phyloP scores from a whole-genome alignment of 2,888 invertebrate genomes.

The Chymomyza amoena region DNA sequence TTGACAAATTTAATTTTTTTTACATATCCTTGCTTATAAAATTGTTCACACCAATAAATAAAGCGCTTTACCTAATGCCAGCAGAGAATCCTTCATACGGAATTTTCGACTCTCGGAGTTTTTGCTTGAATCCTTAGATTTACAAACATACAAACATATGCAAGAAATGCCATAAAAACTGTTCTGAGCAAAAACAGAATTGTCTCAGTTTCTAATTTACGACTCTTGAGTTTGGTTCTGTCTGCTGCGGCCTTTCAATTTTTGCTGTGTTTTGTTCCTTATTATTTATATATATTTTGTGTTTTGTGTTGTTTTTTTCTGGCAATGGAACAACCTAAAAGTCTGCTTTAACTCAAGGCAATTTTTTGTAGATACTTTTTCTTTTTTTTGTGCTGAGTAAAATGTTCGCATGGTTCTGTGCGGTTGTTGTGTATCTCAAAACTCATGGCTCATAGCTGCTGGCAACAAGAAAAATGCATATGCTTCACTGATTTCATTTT shows the following conservation, averaged over 20 bases:
- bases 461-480: neutral
- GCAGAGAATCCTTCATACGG: neutral
- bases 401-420: neutral
- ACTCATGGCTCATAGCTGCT: neutral
- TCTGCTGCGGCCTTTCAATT: neutral
- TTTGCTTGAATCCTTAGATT: neutral
- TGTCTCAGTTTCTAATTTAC: conserved; percentile 36
- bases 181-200: conserved; percentile 6
- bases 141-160: neutral
- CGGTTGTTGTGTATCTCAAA: neutral
- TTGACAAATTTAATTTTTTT: neutral
- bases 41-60: neutral
- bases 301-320: neutral
- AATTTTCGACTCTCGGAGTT: neutral
- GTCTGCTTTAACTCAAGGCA: neutral
- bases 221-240: neutral
- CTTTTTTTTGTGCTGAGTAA: neutral
- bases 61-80: neutral
- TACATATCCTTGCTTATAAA: neutral
- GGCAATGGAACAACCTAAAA: neutral
- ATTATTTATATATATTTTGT: neutral
- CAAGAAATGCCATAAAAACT: neutral
- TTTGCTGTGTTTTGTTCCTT: neutral
- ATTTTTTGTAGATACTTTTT: neutral
- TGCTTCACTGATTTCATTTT: conserved; percentile 1